phyloP scores from a whole-genome alignment of 2,797 vertebrate genomes.

The Karalla daura region DNA sequence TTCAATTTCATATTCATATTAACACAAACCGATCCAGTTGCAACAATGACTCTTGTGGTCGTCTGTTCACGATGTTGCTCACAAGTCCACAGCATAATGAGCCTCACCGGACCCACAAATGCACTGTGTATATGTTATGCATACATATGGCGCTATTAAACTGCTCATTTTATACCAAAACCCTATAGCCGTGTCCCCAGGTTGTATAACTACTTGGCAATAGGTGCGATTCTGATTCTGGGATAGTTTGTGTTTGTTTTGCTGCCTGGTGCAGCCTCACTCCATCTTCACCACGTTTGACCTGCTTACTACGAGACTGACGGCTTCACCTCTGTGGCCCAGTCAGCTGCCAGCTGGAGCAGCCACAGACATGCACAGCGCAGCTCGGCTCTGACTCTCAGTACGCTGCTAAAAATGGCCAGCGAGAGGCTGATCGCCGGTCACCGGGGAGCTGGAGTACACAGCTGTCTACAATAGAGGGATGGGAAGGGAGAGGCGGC shows the following conservation, averaged over 20 bases:
- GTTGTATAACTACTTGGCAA: too few relatives aligned
- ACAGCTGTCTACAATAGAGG: constrained; percentile 72
- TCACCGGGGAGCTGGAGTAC: constrained; percentile 67
- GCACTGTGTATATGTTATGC: too few relatives aligned
- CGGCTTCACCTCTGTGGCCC: constrained; percentile 61
- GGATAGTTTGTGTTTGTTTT: not conserved
- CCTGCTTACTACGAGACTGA: constrained; percentile 46
- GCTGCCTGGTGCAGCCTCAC: not conserved
- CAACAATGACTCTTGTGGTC: not conserved
- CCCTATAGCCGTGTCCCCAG: too few relatives aligned
- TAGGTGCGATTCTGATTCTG: too few relatives aligned
- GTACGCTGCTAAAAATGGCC: constrained; percentile 74
- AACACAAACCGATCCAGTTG: not conserved
- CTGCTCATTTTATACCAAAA: too few relatives aligned
- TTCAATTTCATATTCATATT: not conserved
- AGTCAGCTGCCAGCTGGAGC: constrained; percentile 70
- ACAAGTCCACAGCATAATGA: not conserved
- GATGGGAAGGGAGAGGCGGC: constrained; percentile 53
- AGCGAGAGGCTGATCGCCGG: constrained; percentile 64
- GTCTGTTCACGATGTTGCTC: not conserved
- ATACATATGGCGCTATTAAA: too few relatives aligned
- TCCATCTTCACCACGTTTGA: constrained; percentile 45
- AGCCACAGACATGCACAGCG: constrained; percentile 56
- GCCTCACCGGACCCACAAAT: not conserved
- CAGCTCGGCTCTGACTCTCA: constrained; percentile 57